Percentiles rank a stretch among this genome's conserved stretches.
These are phyloP conservation scores for Julus scandinavius DNA, from an alignment of 2,888 invertebrate species.

Conservation along the genomic window DNA sequence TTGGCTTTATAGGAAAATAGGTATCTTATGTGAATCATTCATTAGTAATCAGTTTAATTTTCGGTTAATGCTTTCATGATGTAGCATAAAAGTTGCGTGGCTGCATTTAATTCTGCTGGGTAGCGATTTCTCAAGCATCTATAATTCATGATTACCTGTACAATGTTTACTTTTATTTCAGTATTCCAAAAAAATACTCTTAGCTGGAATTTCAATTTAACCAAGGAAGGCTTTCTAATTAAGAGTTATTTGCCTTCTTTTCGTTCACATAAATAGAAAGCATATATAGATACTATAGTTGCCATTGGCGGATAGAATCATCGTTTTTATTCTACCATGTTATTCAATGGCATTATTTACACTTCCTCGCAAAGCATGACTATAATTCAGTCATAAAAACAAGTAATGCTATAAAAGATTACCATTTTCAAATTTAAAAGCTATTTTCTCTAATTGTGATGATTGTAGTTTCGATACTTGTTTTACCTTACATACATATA, in stretches of 20 bases:
- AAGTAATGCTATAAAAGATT: too few species aligned
- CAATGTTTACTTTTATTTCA: not conserved
- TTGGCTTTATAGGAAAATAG: not conserved
- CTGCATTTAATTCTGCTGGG: not conserved
- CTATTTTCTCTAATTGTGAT: too few species aligned
- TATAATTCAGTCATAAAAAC: too few species aligned
- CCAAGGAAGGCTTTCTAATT: not conserved
- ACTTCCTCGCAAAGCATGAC: too few species aligned
- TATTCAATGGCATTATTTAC: too few species aligned
- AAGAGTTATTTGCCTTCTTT: not conserved
- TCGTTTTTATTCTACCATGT: not conserved
- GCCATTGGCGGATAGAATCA: not conserved
- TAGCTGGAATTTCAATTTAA: not conserved
- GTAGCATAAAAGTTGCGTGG: not conserved
- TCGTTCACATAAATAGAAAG: not conserved
- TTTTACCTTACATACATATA: too few species aligned
- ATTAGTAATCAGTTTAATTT: conserved; percentile 32
- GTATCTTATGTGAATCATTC: not conserved
- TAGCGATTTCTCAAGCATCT: not conserved
- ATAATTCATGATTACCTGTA: not conserved
- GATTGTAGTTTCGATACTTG: too few species aligned
- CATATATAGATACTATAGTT: not conserved
- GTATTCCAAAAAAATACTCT: not conserved
- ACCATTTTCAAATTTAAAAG: too few species aligned
- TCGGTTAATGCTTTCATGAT: not conserved